Percentiles rank a stretch among this genome's conserved stretches.
Conservation (phyloP, 2,888 invertebrate genomes). For the Athalia rosae region DNA sequence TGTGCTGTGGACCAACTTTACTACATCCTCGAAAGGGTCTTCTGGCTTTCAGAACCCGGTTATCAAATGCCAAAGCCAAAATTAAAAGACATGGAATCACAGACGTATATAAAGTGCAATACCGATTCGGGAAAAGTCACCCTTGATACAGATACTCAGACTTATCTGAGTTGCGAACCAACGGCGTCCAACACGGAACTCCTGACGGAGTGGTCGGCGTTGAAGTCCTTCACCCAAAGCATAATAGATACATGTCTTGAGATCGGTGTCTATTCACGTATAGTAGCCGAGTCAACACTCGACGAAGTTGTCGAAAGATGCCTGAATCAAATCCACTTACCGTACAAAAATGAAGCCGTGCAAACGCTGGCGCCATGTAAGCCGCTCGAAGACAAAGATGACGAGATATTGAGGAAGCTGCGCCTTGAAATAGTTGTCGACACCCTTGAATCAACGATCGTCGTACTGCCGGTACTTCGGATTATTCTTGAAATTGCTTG, state of each 20-base stretch:
- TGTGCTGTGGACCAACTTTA: conserved; percentile 52
- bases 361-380: conserved; percentile 56
- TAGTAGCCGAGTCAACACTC: conserved; percentile 50
- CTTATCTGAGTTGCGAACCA: conserved; percentile 57
- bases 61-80: not conserved
- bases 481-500: conserved; percentile 49
- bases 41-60: conserved; percentile 57
- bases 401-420: conserved; percentile 56
- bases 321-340: conserved; percentile 49
- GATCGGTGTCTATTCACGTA: conserved; percentile 48
- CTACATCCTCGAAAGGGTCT: conserved; percentile 52
- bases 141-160: conserved; percentile 56
- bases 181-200: conserved; percentile 57
- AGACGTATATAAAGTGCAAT: conserved; percentile 56
- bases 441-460: conserved; percentile 53
- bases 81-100: conserved; percentile 43
- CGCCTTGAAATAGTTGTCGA: conserved; percentile 52
- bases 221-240: conserved; percentile 47
- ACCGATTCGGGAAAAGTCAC: conserved; percentile 47
- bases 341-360: conserved; percentile 48
- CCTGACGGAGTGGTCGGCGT: conserved; percentile 51
- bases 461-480: conserved; percentile 51
- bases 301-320: conserved; percentile 56
- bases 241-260: conserved; percentile 53
- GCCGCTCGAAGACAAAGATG: conserved; percentile 52